A percentile compares a stretch with the other conserved stretches of the same genome.
These are phyloP conservation scores for Oreochromis spilurus DNA, from an alignment of 2,113 vertebrate species.

Conservation along the genomic window DNA sequence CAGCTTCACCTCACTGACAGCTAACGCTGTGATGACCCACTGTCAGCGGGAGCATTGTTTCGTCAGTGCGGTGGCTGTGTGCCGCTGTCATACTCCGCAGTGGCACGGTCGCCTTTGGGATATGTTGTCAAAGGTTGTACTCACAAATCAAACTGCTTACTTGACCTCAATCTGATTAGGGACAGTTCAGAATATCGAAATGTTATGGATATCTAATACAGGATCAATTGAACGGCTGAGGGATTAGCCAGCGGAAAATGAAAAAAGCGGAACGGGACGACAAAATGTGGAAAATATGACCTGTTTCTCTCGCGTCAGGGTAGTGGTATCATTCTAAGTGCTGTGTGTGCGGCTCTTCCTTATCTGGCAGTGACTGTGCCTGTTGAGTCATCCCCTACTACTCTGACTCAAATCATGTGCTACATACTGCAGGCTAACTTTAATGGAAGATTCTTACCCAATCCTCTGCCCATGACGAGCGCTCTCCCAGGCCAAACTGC, in stretches of 20 bases:
- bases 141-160: not conserved
- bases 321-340: not conserved
- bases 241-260: not conserved
- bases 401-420: conserved; percentile 56
- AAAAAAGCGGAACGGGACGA: not conserved
- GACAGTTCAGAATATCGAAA: not conserved
- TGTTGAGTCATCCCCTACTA: conserved; percentile 45
- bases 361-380: conserved; percentile 25
- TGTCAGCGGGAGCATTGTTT: conserved; percentile 20
- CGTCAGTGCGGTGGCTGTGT: not conserved
- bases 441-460: conserved; percentile 57
- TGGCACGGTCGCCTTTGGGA: not conserved
- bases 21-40: conserved; percentile 31
- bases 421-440: conserved; percentile 43
- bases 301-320: not conserved
- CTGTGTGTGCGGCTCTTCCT: conserved; percentile 7
- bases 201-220: not conserved
- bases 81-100: not conserved
- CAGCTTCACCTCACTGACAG: conserved; percentile 10
- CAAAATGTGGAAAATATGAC: not conserved
- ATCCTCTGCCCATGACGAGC: conserved; percentile 38
- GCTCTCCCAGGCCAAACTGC: conserved; percentile 22
- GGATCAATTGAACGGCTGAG: not conserved
- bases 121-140: not conserved
- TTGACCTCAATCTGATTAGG: not conserved